Percentiles rank a stretch among this genome's conserved stretches.
Evolutionary conservation across 2,797 vertebrate genomes (phyloP).

Genomic region (Trichosurus vulpecula): DNA sequence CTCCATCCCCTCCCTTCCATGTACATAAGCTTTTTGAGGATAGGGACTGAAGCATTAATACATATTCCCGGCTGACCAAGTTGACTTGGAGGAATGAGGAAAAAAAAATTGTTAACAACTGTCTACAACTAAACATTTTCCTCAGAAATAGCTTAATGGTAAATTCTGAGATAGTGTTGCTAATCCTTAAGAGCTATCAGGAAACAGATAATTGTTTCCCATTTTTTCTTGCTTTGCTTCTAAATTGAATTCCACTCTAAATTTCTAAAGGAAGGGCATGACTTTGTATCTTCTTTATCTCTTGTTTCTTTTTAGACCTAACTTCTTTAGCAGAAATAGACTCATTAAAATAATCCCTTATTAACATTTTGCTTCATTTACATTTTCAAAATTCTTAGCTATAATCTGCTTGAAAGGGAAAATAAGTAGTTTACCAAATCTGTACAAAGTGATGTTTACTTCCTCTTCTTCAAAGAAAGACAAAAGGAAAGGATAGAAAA

Average conservation of each 20-base stretch:
- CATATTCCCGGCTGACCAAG: background rate
- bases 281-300: slow-evolving; percentile 9
- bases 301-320: background rate
- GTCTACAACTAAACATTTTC: background rate
- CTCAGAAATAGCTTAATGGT: background rate
- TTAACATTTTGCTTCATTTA: slow-evolving; percentile 34
- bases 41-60: background rate
- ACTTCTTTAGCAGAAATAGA: slow-evolving; percentile 12
- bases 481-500: slow-evolving; percentile 18
- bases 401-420: slow-evolving; percentile 23
- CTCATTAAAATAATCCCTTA: slow-evolving; percentile 19
- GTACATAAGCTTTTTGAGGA: background rate
- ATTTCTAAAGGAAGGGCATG: slow-evolving; percentile 10
- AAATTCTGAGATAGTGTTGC: background rate
- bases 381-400: slow-evolving; percentile 31
- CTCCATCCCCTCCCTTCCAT: background rate
- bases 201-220: background rate
- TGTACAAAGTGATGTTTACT: slow-evolving; percentile 32
- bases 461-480: slow-evolving; percentile 18
- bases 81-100: background rate
- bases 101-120: background rate
- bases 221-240: slow-evolving; percentile 23
- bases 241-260: slow-evolving; percentile 35
- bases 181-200: background rate
- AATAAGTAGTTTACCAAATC: slow-evolving; percentile 21